A percentile compares a stretch with the other conserved stretches of the same genome.
Conservation (phyloP, 2,888 invertebrate species). For the Caenorhabditis japonica region DNA sequence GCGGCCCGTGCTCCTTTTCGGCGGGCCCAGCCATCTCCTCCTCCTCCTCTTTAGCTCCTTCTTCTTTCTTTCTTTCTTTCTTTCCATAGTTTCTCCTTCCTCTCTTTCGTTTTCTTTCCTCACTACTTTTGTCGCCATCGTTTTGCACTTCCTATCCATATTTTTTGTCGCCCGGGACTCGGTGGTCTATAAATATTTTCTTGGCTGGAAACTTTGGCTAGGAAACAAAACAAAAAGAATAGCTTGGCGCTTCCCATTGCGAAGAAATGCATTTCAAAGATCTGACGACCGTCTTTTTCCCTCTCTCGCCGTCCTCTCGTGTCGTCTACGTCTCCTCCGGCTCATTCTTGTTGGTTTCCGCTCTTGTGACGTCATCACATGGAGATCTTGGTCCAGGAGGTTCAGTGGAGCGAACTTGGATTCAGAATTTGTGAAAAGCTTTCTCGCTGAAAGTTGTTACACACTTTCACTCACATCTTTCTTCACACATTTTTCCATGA, state of each 20-base stretch:
- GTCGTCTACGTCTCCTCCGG: conserved; percentile 24
- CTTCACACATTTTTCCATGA: conserved; percentile 14
- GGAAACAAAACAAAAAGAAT: too few species aligned
- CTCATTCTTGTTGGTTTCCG: conserved; percentile 35
- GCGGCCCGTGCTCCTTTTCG: conserved; percentile 13
- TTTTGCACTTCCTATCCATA: conserved; percentile 34
- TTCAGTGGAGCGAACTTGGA: conserved; percentile 46
- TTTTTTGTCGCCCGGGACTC: conserved; percentile 19
- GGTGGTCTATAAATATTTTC: neutral
- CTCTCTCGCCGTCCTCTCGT: neutral
- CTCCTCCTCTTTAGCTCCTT: conserved; percentile 1
- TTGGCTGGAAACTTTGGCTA: neutral
- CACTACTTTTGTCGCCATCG: conserved; percentile 4
- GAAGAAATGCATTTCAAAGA: too few species aligned
- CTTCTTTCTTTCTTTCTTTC: conserved; percentile 3
- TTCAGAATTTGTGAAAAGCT: conserved; percentile 29
- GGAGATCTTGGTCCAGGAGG: neutral
- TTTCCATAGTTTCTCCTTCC: neutral
- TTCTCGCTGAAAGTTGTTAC: conserved; percentile 1
- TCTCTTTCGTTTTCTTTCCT: conserved; percentile 4
- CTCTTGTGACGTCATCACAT: conserved; percentile 42
- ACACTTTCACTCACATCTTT: conserved; percentile 1
- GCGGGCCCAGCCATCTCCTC: conserved; percentile 3
- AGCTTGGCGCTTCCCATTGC: too few species aligned
- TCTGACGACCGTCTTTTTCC: too few species aligned